phyloP scores from a whole-genome alignment of 2,113 vertebrate genomes.

The Otolemur garnettii region DNA sequence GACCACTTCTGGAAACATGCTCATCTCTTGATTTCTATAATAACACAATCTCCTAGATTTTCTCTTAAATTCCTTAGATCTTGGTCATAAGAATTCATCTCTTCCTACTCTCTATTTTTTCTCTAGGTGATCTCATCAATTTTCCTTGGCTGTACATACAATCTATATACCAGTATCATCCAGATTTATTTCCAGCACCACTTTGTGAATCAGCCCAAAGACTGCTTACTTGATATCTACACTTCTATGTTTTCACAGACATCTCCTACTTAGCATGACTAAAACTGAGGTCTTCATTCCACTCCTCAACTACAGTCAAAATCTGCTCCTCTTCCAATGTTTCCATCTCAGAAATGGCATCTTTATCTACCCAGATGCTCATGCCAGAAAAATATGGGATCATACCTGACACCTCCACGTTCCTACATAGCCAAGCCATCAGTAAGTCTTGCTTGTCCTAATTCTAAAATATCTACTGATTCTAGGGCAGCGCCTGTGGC shows the following conservation, averaged over 20 bases:
- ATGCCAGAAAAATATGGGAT: slow-evolving; percentile 64
- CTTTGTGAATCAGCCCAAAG: slow-evolving; percentile 20
- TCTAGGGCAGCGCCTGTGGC: background rate
- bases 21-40: slow-evolving; percentile 5
- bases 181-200: slow-evolving; percentile 42
- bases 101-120: background rate
- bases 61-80: slow-evolving; percentile 19
- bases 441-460: slow-evolving; percentile 49
- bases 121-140: background rate
- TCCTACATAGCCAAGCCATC: slow-evolving; percentile 53
- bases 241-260: slow-evolving; percentile 53
- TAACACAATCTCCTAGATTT: slow-evolving; percentile 27
- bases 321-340: slow-evolving; percentile 46
- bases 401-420: slow-evolving; percentile 54
- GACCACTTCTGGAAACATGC: background rate
- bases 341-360: slow-evolving; percentile 61
- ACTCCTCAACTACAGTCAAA: slow-evolving; percentile 52
- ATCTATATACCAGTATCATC: background rate
- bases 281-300: slow-evolving; percentile 53
- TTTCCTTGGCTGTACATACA: slow-evolving; percentile 24
- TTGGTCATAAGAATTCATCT: background rate
- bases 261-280: slow-evolving; percentile 48
- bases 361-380: slow-evolving; percentile 65
- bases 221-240: background rate
- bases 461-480: slow-evolving; percentile 66